Evolutionary conservation across 1,140 invertebrate species (phyloP).

Genomic region (Riptortus pedestris): DNA sequence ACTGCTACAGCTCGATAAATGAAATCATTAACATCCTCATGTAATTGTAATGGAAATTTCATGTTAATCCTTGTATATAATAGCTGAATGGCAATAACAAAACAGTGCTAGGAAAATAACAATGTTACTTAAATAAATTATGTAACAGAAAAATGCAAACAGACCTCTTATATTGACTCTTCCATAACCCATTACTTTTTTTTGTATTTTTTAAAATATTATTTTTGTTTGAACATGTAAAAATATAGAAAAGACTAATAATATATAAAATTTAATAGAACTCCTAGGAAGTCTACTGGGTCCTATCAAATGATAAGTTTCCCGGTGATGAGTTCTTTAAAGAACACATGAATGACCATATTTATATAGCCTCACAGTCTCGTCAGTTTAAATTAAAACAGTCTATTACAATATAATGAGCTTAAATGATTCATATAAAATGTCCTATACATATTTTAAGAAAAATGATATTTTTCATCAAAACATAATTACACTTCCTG

Average conservation of each 20-base stretch:
- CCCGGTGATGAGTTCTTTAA: neutral
- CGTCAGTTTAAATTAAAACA: neutral
- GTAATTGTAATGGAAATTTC: no score
- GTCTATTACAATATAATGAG: neutral
- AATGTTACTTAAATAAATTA: neutral
- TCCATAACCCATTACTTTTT: neutral
- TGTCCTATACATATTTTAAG: no score
- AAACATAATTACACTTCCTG: no score
- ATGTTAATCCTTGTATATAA: no score
- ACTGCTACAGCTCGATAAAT: no score
- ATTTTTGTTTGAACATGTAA: conserved; percentile 1
- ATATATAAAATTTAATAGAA: conserved; percentile 8
- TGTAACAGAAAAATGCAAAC: conserved; percentile 18
- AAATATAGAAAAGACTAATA: conserved; percentile 17
- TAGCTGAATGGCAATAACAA: no score
- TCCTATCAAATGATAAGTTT: conserved; percentile 1
- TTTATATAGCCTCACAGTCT: conserved; percentile 1
- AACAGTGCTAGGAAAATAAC: no score
- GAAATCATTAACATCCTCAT: no score
- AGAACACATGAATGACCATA: neutral
- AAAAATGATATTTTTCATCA: no score
- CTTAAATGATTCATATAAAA: neutral
- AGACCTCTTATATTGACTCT: neutral
- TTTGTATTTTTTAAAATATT: neutral
- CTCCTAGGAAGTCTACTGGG: conserved; percentile 2